Conservation (phyloP, 2,888 invertebrate species). For the Fabriciana adippe region DNA sequence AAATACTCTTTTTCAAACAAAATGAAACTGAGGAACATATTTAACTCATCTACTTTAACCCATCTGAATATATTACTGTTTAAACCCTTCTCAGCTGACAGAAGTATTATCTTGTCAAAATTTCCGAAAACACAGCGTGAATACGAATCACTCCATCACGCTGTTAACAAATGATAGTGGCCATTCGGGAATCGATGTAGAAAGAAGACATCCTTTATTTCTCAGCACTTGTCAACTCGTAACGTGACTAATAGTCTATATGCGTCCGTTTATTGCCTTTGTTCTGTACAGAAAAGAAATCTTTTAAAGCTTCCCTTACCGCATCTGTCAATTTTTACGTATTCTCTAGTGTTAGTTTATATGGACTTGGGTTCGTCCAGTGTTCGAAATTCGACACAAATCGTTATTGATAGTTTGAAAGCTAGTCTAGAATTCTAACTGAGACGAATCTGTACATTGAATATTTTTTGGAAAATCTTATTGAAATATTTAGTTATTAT, state of each 20-base stretch:
- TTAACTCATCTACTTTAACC: not conserved
- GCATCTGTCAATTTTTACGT: not conserved
- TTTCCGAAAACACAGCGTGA: constrained; percentile 43
- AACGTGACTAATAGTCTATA: constrained; percentile 62
- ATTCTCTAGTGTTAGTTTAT: not conserved
- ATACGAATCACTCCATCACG: constrained; percentile 49
- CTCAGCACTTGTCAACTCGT: constrained; percentile 51
- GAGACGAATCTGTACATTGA: no score
- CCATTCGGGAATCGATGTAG: constrained; percentile 51
- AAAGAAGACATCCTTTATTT: constrained; percentile 50
- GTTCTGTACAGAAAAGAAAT: constrained; percentile 30
- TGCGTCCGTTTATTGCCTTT: constrained; percentile 50
- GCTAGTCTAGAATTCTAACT: no score
- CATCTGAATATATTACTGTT: constrained; percentile 2
- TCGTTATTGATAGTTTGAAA: no score
- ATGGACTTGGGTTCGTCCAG: no score
- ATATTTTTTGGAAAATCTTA: no score
- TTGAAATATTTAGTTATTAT: no score
- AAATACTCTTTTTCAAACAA: no score
- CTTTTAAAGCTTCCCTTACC: constrained; percentile 16
- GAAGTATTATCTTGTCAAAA: constrained; percentile 14
- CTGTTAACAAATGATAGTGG: constrained; percentile 59
- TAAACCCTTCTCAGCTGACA: constrained; percentile 20
- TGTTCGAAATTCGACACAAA: no score
- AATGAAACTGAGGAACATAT: not conserved